Percentiles rank a stretch among this genome's conserved stretches.
These are phyloP conservation scores for Centruroides vittatus DNA, from an alignment of 1,140 invertebrate species.

Conservation along the genomic window DNA sequence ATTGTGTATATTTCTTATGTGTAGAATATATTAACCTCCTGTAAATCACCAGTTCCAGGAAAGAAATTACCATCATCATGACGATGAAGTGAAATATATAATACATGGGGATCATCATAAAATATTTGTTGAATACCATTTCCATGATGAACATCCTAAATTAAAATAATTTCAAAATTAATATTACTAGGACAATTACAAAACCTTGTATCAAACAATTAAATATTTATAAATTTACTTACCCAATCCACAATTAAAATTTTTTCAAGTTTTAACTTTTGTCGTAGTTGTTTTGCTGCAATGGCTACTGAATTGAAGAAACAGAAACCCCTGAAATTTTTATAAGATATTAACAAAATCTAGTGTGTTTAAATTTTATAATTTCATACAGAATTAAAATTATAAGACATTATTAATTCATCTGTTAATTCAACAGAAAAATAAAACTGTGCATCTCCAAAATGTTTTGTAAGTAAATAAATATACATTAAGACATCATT, in stretches of 20 bases:
- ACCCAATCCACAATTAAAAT: conserved; percentile 97
- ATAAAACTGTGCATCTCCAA: no score
- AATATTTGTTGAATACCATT: conserved; percentile 99
- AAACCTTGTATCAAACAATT: background rate
- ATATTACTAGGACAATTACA: background rate
- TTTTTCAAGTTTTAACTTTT: conserved; percentile 65
- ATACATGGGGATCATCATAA: conserved; percentile 83
- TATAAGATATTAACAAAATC: background rate
- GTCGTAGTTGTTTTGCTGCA: conserved; percentile 74
- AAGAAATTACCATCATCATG: conserved; percentile 99
- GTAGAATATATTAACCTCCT: conserved; percentile 39
- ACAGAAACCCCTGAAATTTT: conserved; percentile 67
- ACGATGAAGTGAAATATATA: conserved; percentile 95
- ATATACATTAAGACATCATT: no score
- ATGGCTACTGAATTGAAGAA: conserved; percentile 99
- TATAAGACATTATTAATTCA: no score
- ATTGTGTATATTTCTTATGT: no score
- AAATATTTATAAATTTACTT: conserved; percentile 11
- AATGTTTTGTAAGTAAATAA: no score
- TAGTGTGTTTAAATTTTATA: no score
- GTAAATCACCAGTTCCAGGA: conserved; percentile 85
- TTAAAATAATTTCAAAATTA: background rate
- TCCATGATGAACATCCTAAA: conserved; percentile 94
- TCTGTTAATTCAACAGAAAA: no score
- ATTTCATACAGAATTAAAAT: no score